phyloP scores from a whole-genome alignment of 2,888 invertebrate genomes.

The Celastrina argiolus region DNA sequence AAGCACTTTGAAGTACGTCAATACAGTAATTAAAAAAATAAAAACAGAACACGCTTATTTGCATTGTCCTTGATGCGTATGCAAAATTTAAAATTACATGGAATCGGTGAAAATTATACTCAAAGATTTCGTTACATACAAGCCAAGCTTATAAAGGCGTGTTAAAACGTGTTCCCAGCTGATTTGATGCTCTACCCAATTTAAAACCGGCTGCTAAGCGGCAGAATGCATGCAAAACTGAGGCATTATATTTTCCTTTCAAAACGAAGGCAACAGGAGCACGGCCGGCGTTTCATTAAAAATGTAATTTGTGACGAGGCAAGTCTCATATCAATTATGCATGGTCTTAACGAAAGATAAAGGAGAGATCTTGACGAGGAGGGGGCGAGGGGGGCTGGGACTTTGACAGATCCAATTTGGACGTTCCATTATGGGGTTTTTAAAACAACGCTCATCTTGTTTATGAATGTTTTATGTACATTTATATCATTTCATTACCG shows the following conservation, averaged over 20 bases:
- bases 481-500: constrained; percentile 16
- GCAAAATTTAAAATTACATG: too few relatives aligned
- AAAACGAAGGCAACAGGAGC: not conserved
- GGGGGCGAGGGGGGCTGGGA: not conserved
- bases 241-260: not conserved
- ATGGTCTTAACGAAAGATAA: constrained; percentile 34
- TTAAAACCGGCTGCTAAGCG: not conserved
- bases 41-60: too few relatives aligned
- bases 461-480: constrained; percentile 22
- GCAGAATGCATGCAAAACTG: not conserved
- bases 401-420: constrained; percentile 35
- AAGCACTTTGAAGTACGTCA: too few relatives aligned
- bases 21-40: too few relatives aligned
- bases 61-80: too few relatives aligned
- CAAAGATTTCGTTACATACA: too few relatives aligned
- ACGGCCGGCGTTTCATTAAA: constrained; percentile 9
- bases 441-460: constrained; percentile 25
- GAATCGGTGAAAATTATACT: too few relatives aligned
- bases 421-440: constrained; percentile 29
- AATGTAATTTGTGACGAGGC: constrained; percentile 20
- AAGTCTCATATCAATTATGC: constrained; percentile 35
- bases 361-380: constrained; percentile 31
- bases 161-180: not conserved
- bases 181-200: not conserved
- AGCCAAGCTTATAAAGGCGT: too few relatives aligned